Conservation (phyloP, 2,797 vertebrate genomes). For the Streptopelia turtur region DNA sequence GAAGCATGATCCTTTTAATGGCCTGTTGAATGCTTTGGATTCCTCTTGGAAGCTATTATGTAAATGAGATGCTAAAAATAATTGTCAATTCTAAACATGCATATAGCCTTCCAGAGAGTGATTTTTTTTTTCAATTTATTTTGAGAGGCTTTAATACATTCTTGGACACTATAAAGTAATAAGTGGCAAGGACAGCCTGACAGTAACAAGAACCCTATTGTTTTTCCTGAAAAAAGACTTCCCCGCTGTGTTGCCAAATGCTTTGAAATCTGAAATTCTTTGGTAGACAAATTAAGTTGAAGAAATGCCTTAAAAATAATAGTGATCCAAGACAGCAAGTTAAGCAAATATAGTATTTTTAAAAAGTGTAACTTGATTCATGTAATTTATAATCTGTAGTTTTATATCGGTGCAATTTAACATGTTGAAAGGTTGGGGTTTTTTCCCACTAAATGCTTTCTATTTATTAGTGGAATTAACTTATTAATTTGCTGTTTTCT, state of each 20-base stretch:
- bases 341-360: background rate
- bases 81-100: background rate
- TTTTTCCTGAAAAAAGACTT: constrained; percentile 4
- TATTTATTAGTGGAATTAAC: background rate
- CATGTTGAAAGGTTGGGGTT: background rate
- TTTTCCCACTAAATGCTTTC: background rate
- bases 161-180: background rate
- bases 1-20: background rate
- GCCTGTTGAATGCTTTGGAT: background rate
- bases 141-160: background rate
- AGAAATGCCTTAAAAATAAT: background rate
- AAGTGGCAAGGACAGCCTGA: background rate
- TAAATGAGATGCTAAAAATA: constrained; percentile 8
- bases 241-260: background rate
- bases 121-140: background rate
- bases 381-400: background rate
- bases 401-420: background rate
- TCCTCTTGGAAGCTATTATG: background rate
- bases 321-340: background rate
- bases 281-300: background rate
- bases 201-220: background rate
- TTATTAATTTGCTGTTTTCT: constrained; percentile 20
- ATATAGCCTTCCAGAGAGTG: background rate
- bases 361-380: background rate
- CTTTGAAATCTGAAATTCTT: background rate